These are phyloP conservation scores for Thermophis baileyi DNA, from an alignment of 2,113 vertebrate genomes.

Conservation along the genomic window DNA sequence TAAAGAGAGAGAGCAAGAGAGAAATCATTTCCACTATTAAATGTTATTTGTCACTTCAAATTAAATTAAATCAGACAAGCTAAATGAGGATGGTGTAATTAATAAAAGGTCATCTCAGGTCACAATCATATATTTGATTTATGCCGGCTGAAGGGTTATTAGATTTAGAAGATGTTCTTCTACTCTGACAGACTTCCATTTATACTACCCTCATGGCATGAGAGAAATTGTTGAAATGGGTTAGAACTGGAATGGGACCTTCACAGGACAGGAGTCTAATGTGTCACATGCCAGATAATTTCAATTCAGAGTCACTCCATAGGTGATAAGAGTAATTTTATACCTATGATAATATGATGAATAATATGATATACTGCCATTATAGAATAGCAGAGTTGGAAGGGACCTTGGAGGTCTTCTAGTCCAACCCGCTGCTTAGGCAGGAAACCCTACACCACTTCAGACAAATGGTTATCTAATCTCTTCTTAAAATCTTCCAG, in stretches of 20 bases:
- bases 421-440: no score
- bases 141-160: neutral
- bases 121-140: neutral
- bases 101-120: neutral
- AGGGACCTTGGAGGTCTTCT: no score
- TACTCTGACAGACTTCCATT: neutral
- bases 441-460: no score
- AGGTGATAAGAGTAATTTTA: neutral
- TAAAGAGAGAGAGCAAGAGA: neutral
- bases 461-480: no score
- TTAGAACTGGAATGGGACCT: neutral
- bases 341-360: neutral
- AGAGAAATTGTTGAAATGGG: neutral
- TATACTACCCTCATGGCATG: neutral
- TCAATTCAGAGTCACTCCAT: neutral
- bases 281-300: neutral
- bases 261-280: neutral
- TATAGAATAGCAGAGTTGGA: no score
- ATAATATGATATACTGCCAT: neutral
- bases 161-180: neutral
- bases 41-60: constrained; percentile 3
- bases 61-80: constrained; percentile 3
- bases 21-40: neutral
- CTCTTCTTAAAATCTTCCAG: no score
- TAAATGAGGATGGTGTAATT: neutral